Percentiles rank a stretch among this genome's conserved stretches.
These are phyloP conservation scores for Erythrocebus patas DNA, from an alignment of 2,113 vertebrate genomes.

Conservation along the genomic window DNA sequence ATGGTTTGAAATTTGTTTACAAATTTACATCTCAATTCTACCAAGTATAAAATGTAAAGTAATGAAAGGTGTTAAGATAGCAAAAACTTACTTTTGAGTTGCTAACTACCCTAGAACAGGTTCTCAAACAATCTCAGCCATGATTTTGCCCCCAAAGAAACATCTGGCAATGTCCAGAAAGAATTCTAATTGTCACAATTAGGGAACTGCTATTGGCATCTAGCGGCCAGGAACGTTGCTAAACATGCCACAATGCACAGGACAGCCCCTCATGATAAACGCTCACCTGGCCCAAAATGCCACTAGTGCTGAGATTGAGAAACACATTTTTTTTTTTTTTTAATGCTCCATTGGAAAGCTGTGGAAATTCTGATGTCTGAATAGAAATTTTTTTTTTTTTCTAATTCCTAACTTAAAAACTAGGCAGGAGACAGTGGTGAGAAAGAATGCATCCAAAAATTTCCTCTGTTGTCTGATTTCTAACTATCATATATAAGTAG, in stretches of 20 bases:
- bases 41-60: neutral
- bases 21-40: neutral
- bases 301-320: neutral
- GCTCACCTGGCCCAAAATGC: neutral
- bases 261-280: neutral
- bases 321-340: neutral
- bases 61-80: neutral
- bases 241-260: neutral
- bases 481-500: neutral
- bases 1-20: neutral
- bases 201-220: neutral
- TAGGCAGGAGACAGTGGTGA: neutral
- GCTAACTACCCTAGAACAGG: neutral
- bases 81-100: neutral
- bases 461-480: neutral
- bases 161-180: neutral
- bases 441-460: neutral
- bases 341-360: neutral
- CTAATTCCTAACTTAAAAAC: conserved; percentile 5
- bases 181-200: neutral
- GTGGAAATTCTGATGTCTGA: neutral
- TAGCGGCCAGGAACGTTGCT: neutral
- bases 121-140: neutral
- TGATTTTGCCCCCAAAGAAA: neutral
- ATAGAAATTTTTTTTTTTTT: neutral